Evolutionary conservation across 2,113 vertebrate species (phyloP).

Genomic region (Phalacrocorax brasilianus): DNA sequence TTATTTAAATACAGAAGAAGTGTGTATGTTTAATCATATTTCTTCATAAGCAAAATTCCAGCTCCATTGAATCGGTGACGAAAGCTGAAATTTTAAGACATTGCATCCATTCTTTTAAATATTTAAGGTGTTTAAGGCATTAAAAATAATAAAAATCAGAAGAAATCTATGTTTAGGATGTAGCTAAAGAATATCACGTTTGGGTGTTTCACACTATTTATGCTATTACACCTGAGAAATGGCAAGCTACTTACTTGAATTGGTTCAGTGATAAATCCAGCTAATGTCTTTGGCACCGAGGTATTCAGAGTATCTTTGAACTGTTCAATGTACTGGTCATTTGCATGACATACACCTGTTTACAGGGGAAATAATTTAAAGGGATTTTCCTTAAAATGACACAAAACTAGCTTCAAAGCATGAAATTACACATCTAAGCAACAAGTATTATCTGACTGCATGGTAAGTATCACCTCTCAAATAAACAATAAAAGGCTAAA

Average conservation of each 20-base stretch:
- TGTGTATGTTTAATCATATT: not conserved
- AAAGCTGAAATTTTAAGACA: not conserved
- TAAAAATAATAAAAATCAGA: not conserved
- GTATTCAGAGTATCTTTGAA: conserved; percentile 88
- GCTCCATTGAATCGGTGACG: not conserved
- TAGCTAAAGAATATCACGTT: not conserved
- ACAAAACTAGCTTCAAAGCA: not conserved
- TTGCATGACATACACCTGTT: conserved; percentile 87
- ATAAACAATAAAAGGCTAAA: not conserved
- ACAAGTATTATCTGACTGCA: not conserved
- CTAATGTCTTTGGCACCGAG: conserved; percentile 79
- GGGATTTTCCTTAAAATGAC: not conserved
- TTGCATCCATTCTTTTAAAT: not conserved
- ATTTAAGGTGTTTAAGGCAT: not conserved
- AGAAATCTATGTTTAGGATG: not conserved
- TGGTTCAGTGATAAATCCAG: conserved; percentile 92
- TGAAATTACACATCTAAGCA: not conserved
- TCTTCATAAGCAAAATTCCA: not conserved
- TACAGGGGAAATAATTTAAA: not conserved
- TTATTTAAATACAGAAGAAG: not conserved
- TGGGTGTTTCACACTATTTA: not conserved
- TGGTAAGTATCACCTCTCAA: not conserved
- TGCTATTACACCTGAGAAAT: not conserved
- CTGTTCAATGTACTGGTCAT: conserved; percentile 85
- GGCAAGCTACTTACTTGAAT: conserved; percentile 83